Base-by-base conservation (phyloP, 2,113 vertebrate genomes). In the Hydrochoerus hydrochaeris region DNA sequence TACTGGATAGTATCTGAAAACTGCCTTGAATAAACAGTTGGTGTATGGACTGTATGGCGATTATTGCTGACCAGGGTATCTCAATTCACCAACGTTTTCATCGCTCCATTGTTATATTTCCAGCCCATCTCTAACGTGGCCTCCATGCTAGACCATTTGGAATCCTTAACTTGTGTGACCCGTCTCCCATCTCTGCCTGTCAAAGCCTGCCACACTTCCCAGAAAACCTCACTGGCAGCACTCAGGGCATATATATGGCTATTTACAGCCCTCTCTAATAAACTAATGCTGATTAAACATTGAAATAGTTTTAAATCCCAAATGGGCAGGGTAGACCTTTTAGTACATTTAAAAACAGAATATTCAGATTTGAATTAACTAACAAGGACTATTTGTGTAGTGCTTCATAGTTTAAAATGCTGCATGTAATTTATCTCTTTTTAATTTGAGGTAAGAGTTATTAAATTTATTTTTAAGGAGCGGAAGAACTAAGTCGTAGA, bases 231-330 rank as follows among this genome's bases (percentile, higher is more conserved):
- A 22, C 44, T 85, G 90, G n/a, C 22, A 88, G 41, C 4, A 28
- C 28, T 14, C 57, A 30, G 78, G 30, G 60, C 91, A 54, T 65
- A 28, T 7, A 71, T 77, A 4, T 38, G 17, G 41, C 19, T 95
- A 52, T 32, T 94, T 90, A 60, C 54, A 41, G 20, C n/a, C 95
- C 11, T 28, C 78, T 95, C 77, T 17, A 94, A 85, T 86, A 84
- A 89, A 89, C 78, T 26, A 84, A 92, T 78, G 41, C 65, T 80
- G 28, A 78, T 81, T 93, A 88, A 41, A 57, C 16, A n/a, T 52
- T 83, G 65, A 83, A 83, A 73, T 67, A 49, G 57, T 75, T 95
- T 84, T 0, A 83, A 77, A 67, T 91, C 1, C 44, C 20, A 81
- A 85, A 44, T 57, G 3, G 11, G 2, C 14, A 87, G 80, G 5